These are phyloP conservation scores for Nothoprocta perdicaria DNA, from an alignment of 2,113 vertebrate species.

Conservation along the genomic window DNA sequence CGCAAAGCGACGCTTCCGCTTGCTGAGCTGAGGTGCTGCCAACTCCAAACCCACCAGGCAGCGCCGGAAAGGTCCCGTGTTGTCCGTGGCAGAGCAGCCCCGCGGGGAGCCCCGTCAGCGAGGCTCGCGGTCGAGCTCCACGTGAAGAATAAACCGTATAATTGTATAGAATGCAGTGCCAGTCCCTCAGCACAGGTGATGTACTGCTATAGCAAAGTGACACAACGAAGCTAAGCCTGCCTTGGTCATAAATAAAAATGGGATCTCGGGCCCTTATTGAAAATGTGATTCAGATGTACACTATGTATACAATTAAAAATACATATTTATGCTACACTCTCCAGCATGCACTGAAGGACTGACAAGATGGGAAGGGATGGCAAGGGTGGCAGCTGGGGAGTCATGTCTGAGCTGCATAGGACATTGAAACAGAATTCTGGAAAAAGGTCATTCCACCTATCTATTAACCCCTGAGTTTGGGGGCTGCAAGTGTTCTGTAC, in stretches of 20 bases:
- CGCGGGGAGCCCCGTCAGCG: background rate
- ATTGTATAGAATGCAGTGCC: background rate
- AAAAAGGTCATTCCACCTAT: background rate
- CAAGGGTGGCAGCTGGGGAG: rapidly evolving
- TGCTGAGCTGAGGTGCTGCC: background rate
- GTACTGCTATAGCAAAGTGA: background rate
- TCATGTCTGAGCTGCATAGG: background rate
- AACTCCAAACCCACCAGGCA: background rate
- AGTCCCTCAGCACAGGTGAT: background rate
- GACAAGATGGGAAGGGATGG: background rate
- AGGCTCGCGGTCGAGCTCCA: background rate
- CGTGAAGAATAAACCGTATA: background rate
- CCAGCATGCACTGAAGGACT: background rate
- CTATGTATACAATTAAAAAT: background rate
- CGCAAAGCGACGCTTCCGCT: background rate
- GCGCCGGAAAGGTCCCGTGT: background rate
- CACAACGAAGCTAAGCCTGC: background rate
- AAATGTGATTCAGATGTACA: background rate
- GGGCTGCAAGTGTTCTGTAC: background rate
- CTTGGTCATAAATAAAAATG: background rate
- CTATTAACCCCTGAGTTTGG: background rate
- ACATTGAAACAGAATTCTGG: background rate
- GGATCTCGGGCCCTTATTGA: background rate
- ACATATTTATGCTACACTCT: background rate
- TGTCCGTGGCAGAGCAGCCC: background rate